Base-by-base conservation (phyloP, 2,113 vertebrate species). In the Myiopsitta monachus region DNA sequence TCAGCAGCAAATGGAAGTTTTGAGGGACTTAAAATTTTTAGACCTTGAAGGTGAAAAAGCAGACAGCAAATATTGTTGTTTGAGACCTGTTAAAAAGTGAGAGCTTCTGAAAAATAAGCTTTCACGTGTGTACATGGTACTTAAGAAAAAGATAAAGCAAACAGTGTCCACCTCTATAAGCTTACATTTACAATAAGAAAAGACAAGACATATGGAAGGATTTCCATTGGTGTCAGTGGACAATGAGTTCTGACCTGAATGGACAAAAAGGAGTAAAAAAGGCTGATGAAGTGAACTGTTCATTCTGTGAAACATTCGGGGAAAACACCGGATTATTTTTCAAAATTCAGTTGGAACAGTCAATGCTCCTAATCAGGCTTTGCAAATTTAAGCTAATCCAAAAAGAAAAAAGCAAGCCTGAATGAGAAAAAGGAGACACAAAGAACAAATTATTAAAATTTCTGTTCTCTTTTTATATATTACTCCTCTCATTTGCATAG, bases 381-480 rank as follows among this genome's bases (percentile, higher is more conserved):
- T 54, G 5, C 1, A 3, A 88, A 80, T 59, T 39, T 70, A 62
- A 75, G 11, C 1, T 7, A 66, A 23, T 28, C 6, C 0, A 17
- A 43, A 26, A 72, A 54, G 18, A 33, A 19, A 26, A 9, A 7
- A 10, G 1, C 4, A 81, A 74, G 13, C 22, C 41, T 44, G 8
- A 63, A 30, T 55, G 10, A 4, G 36, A 7, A 47, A 74, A 77
- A 81, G 3, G 6, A 51, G 4, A 44, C 19, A 52, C 3, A 62
- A 69, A 36, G 30, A 10, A 16, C n/a, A 88, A 92, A 63, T 22
- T 18, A 31, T 18, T 63, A 41, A 39, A 39, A 49, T 39, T 74
- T 72, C 5, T 47, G 6, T 27, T 68, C 3, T 79, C 6, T 33
- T 15, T 81, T 44, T 62, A 27, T 4, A 9, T 85, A 26, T 72